Evolutionary conservation across 2,797 vertebrate species (phyloP), one percentile per base, ranked within the genome.

Genomic region (Pampus argenteus): DNA sequence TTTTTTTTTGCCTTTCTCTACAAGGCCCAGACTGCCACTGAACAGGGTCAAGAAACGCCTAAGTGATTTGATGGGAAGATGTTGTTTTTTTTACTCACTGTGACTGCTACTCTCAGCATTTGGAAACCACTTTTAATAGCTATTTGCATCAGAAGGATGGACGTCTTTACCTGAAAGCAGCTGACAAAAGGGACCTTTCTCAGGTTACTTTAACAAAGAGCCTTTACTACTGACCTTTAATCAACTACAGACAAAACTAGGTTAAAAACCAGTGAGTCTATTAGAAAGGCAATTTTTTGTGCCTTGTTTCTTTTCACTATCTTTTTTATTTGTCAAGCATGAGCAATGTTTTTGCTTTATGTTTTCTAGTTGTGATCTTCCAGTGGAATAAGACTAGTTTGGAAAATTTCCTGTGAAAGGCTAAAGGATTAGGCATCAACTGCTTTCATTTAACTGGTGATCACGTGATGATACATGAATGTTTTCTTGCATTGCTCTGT

Each of bases 131-230:
- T 69, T 82, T 85, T 68, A 66, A 69, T 56, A 60, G 71, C 59
- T 78, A 66, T 64, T 78, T 72, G 69, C 68, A 71, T 76, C 60
- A 61, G 67, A 75, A 61, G 71, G 79, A 81, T 76, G 71, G 75
- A 87, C 68, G 54, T 67, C 50, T 74, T 77, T 26, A 69, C 50
- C 52, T 63, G 44, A 70, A 82, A 75, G 77, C 83, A 69, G 78
- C 71, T 79, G 78, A 65, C 34, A 29, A 79, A 90, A 82, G 66
- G 71, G 71, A 75, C 57, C 78, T 60, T 60, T 86, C 91, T 91
- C 92, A 93, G 91, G 91, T 90, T 91, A 83, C 76, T 81, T 75
- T 74, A 78, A 86, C 83, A 74, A 88, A 84, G 74, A 86, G 79
- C 87, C 83, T 86, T 87, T 63, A 78, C 78, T 74, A 75, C 84